A percentile compares a stretch with the other conserved stretches of the same genome.
Conservation (phyloP, 1,140 invertebrate genomes). For the Dendroctonus valens region DNA sequence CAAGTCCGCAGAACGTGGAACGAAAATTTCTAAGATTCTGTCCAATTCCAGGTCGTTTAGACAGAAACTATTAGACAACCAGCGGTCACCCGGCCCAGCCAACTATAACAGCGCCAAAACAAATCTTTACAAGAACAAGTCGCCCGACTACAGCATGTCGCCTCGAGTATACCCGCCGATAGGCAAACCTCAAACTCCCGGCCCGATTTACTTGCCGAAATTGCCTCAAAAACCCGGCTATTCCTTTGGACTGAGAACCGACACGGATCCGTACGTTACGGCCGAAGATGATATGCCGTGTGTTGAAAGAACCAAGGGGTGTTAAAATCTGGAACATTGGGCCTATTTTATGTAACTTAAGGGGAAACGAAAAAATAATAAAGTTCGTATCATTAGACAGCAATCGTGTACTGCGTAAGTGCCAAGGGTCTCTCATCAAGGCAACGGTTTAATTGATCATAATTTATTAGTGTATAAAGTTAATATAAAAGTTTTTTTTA, state of each 20-base stretch:
- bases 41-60: constrained; percentile 29
- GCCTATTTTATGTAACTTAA: constrained; percentile 23
- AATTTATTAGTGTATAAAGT: too few species aligned
- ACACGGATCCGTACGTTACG: constrained; percentile 44
- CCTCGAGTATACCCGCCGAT: constrained; percentile 30
- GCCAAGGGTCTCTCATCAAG: too few species aligned
- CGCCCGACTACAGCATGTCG: constrained; percentile 51
- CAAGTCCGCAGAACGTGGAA: background rate
- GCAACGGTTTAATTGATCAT: too few species aligned
- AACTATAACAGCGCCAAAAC: constrained; percentile 51
- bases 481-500: too few species aligned
- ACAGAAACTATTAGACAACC: constrained; percentile 21
- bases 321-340: constrained; percentile 3
- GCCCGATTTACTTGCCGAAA: constrained; percentile 51
- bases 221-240: constrained; percentile 39
- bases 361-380: constrained; percentile 10
- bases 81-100: constrained; percentile 58
- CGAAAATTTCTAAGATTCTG: background rate
- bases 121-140: constrained; percentile 43
- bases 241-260: constrained; percentile 43
- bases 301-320: constrained; percentile 26
- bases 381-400: too few species aligned
- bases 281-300: constrained; percentile 46
- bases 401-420: too few species aligned
- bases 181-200: constrained; percentile 46